Percentiles rank a stretch among this genome's conserved stretches.
These are phyloP conservation scores for Atethmia centrago DNA, from an alignment of 2,888 invertebrate species.

Conservation along the genomic window DNA sequence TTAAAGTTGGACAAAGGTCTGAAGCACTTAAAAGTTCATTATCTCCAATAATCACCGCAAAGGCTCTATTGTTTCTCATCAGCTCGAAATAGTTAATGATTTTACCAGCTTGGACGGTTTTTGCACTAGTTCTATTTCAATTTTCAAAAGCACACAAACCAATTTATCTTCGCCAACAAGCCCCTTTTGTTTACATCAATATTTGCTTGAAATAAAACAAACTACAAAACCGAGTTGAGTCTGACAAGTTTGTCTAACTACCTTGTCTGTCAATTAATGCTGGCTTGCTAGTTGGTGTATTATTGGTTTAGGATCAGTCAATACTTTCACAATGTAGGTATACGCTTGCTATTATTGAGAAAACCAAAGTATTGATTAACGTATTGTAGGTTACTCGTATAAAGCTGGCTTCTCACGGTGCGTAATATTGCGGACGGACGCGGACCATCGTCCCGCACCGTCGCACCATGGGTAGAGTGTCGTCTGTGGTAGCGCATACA, in stretches of 20 bases:
- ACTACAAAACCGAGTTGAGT: constrained; percentile 4
- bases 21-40: not conserved
- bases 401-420: no score
- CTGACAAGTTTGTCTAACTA: constrained; percentile 4
- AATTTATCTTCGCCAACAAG: constrained; percentile 21
- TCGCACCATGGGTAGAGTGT: no score
- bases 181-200: constrained; percentile 22
- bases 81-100: no score
- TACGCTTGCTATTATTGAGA: not conserved
- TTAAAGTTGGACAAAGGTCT: not conserved
- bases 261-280: constrained; percentile 14
- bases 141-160: constrained; percentile 14
- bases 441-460: no score
- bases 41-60: no score
- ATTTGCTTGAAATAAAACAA: constrained; percentile 13
- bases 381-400: constrained; percentile 1
- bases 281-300: constrained; percentile 6
- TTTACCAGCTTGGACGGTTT: not conserved
- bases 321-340: not conserved
- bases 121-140: constrained; percentile 2
- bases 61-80: no score
- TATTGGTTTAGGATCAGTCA: constrained; percentile 31
- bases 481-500: no score
- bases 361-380: constrained; percentile 16
- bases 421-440: no score